A percentile compares a stretch with the other conserved stretches of the same genome.
Evolutionary conservation across 2,797 vertebrate species (phyloP).

Genomic region (Xerus rutilus): DNA sequence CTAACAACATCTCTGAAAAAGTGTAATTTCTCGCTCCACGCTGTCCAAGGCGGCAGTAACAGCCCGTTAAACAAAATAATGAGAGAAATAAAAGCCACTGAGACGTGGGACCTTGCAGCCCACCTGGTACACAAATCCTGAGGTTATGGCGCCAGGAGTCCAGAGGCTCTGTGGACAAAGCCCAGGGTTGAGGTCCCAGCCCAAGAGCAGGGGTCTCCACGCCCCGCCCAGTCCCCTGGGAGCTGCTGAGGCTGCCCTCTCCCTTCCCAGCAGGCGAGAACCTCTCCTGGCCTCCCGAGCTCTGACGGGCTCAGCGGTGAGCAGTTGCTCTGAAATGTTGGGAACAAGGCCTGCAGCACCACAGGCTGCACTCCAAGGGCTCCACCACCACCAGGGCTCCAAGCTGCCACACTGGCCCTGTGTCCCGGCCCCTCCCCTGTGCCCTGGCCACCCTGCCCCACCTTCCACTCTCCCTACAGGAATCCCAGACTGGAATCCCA

Average conservation of each 20-base stretch:
- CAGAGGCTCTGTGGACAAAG: background rate
- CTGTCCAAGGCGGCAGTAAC: background rate
- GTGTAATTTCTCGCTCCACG: background rate
- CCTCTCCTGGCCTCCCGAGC: background rate
- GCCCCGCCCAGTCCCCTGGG: background rate
- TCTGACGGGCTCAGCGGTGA: too few species aligned
- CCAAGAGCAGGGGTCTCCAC: fast-evolving
- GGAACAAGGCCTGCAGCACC: background rate
- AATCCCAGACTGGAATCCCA: background rate
- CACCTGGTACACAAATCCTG: background rate
- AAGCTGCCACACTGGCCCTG: background rate
- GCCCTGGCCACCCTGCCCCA: background rate
- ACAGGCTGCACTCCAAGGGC: background rate
- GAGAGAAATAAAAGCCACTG: background rate
- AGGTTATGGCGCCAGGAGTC: too few species aligned
- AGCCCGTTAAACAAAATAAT: conserved; percentile 45
- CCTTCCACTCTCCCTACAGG: background rate
- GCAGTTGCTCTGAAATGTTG: background rate
- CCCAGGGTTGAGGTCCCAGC: background rate
- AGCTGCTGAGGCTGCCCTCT: fast-evolving
- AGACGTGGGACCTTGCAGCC: background rate
- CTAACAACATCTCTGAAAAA: background rate
- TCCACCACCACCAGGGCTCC: background rate
- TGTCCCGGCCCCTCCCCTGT: fast-evolving
- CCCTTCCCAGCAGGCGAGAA: background rate